Percentiles rank a stretch among this genome's conserved stretches.
Evolutionary conservation across 2,888 invertebrate species (phyloP).

Genomic region (Acleris emargana): DNA sequence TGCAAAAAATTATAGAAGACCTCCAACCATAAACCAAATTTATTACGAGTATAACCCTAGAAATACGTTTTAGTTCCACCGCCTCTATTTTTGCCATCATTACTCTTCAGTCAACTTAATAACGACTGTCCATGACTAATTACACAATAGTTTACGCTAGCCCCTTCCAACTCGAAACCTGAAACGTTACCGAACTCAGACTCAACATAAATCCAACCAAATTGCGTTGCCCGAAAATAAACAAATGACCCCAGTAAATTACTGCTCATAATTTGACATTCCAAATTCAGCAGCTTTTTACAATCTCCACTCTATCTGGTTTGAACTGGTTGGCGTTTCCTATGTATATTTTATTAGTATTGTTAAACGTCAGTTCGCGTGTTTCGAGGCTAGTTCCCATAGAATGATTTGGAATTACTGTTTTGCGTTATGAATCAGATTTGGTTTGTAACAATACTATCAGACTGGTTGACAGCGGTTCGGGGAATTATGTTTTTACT

Average conservation of each 20-base stretch:
- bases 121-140: slow-evolving; percentile 20
- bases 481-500: slow-evolving; percentile 23
- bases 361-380: slow-evolving; percentile 34
- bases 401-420: slow-evolving; percentile 33
- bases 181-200: slow-evolving; percentile 18
- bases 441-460: slow-evolving; percentile 30
- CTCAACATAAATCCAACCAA: slow-evolving; percentile 31
- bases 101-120: slow-evolving; percentile 19
- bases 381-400: slow-evolving; percentile 23
- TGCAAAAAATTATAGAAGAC: too few species aligned
- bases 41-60: neutral
- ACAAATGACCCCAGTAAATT: slow-evolving; percentile 33
- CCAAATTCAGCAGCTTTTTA: slow-evolving; percentile 31
- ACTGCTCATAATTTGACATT: slow-evolving; percentile 32
- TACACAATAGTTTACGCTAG: slow-evolving; percentile 26
- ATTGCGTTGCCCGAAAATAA: slow-evolving; percentile 31
- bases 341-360: slow-evolving; percentile 33
- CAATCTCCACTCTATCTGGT: slow-evolving; percentile 33
- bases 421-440: slow-evolving; percentile 36
- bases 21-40: too few species aligned
- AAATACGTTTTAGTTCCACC: neutral
- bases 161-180: slow-evolving; percentile 18
- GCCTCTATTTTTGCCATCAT: slow-evolving; percentile 19
- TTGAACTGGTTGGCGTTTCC: slow-evolving; percentile 21
- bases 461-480: slow-evolving; percentile 21